Percentiles rank a stretch among this genome's conserved stretches.
Conservation (phyloP, 2,888 invertebrate species). For the Lepeophtheirus nordmannii region DNA sequence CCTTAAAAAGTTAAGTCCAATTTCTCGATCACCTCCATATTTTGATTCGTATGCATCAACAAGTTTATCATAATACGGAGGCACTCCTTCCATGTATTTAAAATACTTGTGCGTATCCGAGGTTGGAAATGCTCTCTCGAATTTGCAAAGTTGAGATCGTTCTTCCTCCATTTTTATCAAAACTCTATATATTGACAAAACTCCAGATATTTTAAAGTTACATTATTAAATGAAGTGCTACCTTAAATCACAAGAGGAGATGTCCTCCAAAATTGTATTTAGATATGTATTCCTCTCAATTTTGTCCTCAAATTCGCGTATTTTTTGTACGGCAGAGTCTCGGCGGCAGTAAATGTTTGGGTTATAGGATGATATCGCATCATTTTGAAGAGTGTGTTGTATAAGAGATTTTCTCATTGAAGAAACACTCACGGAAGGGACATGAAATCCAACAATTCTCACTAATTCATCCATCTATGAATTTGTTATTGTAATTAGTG, state of each 20-base stretch:
- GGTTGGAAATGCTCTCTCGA: slow-evolving; percentile 7
- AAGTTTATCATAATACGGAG: slow-evolving; percentile 11
- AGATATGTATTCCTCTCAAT: not conserved
- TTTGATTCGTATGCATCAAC: slow-evolving; percentile 7
- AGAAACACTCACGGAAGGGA: not conserved
- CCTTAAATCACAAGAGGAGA: not conserved
- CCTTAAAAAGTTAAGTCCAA: not conserved
- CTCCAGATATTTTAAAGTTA: not conserved
- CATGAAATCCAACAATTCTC: slow-evolving; percentile 2
- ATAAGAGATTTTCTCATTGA: not conserved
- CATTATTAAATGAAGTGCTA: not conserved
- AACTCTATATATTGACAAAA: not conserved
- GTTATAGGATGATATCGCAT: not conserved
- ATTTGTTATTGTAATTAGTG: too few species aligned
- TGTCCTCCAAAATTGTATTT: not conserved
- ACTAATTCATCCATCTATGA: not conserved
- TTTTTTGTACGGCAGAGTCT: not conserved
- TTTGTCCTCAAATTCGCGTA: not conserved
- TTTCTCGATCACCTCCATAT: not conserved
- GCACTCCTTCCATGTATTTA: not conserved
- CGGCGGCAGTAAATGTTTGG: not conserved
- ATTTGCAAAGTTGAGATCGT: not conserved
- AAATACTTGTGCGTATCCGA: slow-evolving; percentile 1
- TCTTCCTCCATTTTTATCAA: slow-evolving; percentile 18
- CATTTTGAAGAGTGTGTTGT: not conserved